Evolutionary conservation across 2,797 vertebrate genomes (phyloP).

Genomic region (Diceros bicornis): DNA sequence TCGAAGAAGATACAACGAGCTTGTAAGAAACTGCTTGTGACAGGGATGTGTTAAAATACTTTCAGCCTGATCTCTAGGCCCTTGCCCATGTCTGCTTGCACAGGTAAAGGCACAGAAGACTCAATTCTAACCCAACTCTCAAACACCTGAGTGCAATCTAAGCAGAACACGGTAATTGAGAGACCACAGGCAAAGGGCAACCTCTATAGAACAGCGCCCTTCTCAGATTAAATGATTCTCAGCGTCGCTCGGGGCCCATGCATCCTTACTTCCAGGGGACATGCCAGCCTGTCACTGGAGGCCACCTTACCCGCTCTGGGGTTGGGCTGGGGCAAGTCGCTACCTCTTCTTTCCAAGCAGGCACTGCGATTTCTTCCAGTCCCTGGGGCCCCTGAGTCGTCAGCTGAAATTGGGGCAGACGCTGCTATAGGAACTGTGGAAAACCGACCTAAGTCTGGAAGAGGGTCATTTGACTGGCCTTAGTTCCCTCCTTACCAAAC

Average conservation of each 20-base stretch:
- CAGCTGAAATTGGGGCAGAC: slow-evolving; percentile 76
- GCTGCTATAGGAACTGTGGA: slow-evolving; percentile 60
- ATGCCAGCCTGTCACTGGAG: slow-evolving; percentile 39
- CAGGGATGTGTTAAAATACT: slow-evolving; percentile 3
- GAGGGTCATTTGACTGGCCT: slow-evolving; percentile 37
- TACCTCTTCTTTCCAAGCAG: slow-evolving; percentile 78
- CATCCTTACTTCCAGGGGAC: slow-evolving; percentile 32
- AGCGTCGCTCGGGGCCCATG: slow-evolving; percentile 17
- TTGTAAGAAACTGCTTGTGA: slow-evolving; percentile 54
- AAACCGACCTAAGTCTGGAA: slow-evolving; percentile 62
- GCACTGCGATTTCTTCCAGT: slow-evolving; percentile 76
- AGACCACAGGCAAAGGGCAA: slow-evolving; percentile 31
- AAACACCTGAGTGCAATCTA: slow-evolving; percentile 37
- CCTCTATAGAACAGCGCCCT: background rate
- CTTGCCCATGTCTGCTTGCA: background rate
- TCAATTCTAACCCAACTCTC: slow-evolving; percentile 39
- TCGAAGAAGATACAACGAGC: background rate
- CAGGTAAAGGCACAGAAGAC: background rate
- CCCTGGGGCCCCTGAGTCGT: slow-evolving; percentile 74
- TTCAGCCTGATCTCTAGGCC: slow-evolving; percentile 29
- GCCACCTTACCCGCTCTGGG: slow-evolving; percentile 85
- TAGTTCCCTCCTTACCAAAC: slow-evolving; percentile 11
- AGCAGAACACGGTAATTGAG: slow-evolving; percentile 21
- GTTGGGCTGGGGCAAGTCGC: slow-evolving; percentile 69
- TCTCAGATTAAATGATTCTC: slow-evolving; percentile 14